A percentile compares a stretch with the other conserved stretches of the same genome.
These are phyloP conservation scores for Trematomus loennbergii DNA, from an alignment of 2,113 vertebrate genomes.

Conservation along the genomic window DNA sequence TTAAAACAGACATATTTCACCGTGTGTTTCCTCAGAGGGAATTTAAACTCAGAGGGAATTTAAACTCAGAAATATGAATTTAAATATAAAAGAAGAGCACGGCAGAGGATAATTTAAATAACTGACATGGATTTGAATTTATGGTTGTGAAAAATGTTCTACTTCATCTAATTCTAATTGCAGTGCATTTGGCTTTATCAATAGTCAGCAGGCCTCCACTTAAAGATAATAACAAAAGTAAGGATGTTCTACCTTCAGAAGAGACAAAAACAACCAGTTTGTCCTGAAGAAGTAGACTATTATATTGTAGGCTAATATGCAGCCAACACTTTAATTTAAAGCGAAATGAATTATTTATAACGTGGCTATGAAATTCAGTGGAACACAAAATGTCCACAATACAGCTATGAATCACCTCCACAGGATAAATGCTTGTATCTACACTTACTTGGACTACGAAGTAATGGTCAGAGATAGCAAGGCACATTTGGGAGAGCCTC, in stretches of 20 bases:
- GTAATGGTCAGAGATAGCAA: conserved; percentile 46
- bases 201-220: neutral
- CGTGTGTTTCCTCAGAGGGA: conserved; percentile 15
- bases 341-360: neutral
- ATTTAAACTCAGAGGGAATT: conserved; percentile 29
- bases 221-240: neutral
- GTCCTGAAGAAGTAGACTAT: neutral
- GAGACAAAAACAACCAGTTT: neutral
- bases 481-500: conserved; percentile 52
- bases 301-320: neutral
- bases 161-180: neutral
- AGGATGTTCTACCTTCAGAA: neutral
- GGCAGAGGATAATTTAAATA: neutral
- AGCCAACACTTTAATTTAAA: neutral
- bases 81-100: neutral
- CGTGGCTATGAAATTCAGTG: neutral
- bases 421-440: conserved; percentile 5
- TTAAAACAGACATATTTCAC: neutral
- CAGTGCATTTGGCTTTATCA: neutral
- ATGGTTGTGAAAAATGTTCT: neutral
- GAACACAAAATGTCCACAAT: neutral
- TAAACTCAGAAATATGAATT: conserved; percentile 14
- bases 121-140: conserved; percentile 1
- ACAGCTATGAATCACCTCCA: conserved; percentile 22
- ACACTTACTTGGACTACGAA: conserved; percentile 25